Percentiles rank a stretch among this genome's conserved stretches.
Conservation (phyloP, 1,140 invertebrate species). For the Camponotus pennsylvanicus region DNA sequence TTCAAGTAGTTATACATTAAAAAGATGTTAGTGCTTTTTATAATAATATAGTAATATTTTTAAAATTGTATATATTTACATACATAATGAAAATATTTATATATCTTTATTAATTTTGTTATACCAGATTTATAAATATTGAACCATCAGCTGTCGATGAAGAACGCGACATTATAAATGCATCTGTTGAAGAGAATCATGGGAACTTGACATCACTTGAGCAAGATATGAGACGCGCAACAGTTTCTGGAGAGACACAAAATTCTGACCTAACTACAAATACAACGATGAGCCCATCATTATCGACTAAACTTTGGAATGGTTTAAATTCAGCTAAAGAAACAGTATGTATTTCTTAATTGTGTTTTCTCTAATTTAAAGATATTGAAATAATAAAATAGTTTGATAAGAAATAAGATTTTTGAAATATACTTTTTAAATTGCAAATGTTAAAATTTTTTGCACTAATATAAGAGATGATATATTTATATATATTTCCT, state of each 20-base stretch:
- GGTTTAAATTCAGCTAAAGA: constrained; percentile 67
- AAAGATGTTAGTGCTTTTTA: background rate
- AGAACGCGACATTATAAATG: constrained; percentile 78
- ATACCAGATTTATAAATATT: constrained; percentile 89
- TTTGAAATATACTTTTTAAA: background rate
- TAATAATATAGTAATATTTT: background rate
- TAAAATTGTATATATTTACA: background rate
- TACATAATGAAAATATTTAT: background rate
- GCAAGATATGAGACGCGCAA: constrained; percentile 73
- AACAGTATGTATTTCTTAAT: constrained; percentile 49
- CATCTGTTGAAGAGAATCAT: constrained; percentile 79
- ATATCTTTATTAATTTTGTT: constrained; percentile 16
- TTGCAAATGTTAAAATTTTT: background rate
- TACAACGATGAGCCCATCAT: constrained; percentile 76
- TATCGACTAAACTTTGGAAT: constrained; percentile 81
- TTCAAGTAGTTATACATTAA: constrained; percentile 25
- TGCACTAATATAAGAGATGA: constrained; percentile 27
- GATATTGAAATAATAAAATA: constrained; percentile 12
- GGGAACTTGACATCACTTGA: constrained; percentile 79
- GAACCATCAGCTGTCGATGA: constrained; percentile 89
- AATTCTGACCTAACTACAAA: constrained; percentile 81
- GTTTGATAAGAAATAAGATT: background rate
- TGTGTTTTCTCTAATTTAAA: background rate
- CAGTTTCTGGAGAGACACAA: constrained; percentile 65
- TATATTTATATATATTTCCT: background rate